Conservation (phyloP, 2,113 vertebrate genomes). For the Syngnathus floridae region DNA sequence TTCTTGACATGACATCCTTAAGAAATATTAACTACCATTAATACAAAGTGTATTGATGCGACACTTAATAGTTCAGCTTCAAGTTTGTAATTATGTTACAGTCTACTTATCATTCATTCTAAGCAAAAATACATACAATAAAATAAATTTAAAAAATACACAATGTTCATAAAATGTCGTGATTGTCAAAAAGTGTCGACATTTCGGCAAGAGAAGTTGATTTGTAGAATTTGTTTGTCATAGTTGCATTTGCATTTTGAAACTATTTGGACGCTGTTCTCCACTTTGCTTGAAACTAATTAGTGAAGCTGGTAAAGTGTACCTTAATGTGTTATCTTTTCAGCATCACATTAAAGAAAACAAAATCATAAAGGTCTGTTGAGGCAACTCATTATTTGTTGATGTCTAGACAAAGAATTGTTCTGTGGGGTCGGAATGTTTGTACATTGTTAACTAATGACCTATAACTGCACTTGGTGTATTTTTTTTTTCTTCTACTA, state of each 20-base stretch:
- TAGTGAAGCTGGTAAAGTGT: neutral
- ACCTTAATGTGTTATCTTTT: neutral
- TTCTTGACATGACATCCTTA: slow-evolving; percentile 28
- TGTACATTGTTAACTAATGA: slow-evolving; percentile 35
- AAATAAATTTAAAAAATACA: neutral
- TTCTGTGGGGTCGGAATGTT: slow-evolving; percentile 31
- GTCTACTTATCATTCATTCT: neutral
- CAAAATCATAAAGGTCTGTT: slow-evolving; percentile 23
- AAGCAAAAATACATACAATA: neutral
- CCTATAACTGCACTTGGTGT: slow-evolving; percentile 33
- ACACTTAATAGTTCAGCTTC: slow-evolving; percentile 7
- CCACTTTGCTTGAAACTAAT: neutral
- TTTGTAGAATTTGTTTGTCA: neutral
- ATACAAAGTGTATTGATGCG: neutral
- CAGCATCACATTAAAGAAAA: slow-evolving; percentile 4
- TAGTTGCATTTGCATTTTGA: neutral
- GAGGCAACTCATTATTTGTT: slow-evolving; percentile 30
- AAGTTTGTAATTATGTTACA: slow-evolving; percentile 9
- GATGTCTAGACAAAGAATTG: slow-evolving; percentile 29
- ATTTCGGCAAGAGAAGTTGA: neutral
- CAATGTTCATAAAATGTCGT: neutral
- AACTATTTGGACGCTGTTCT: neutral
- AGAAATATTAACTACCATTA: slow-evolving; percentile 13
- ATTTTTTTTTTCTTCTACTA: slow-evolving; percentile 23
- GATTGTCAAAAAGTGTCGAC: neutral